Conservation (phyloP, 2,888 invertebrate genomes). For the Rutpela maculata region DNA sequence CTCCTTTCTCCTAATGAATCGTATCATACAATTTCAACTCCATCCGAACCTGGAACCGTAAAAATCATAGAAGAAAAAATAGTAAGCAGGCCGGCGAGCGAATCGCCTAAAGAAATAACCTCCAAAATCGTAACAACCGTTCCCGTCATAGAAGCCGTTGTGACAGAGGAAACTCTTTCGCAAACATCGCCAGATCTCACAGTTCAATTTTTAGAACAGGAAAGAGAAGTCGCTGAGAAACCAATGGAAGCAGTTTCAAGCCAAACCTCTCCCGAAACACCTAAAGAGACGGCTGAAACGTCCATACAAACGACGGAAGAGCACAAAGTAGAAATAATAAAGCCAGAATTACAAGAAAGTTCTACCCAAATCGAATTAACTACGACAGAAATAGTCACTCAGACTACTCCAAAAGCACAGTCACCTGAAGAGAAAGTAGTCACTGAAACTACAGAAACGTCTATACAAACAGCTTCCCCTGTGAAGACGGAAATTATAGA, state of each 20-base stretch:
- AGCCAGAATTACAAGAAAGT: conserved; percentile 72
- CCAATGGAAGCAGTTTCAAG: conserved; percentile 68
- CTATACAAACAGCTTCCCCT: conserved; percentile 73
- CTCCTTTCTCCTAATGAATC: conserved; percentile 77
- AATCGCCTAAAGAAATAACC: conserved; percentile 76
- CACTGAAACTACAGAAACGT: conserved; percentile 69
- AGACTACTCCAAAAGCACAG: conserved; percentile 71
- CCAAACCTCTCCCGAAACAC: conserved; percentile 77
- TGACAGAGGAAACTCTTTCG: conserved; percentile 76
- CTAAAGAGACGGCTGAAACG: conserved; percentile 72
- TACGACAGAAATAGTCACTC: conserved; percentile 71
- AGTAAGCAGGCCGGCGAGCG: conserved; percentile 76
- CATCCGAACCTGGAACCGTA: conserved; percentile 78
- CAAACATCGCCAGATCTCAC: conserved; percentile 77
- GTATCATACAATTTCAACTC: conserved; percentile 78
- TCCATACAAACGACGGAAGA: conserved; percentile 78
- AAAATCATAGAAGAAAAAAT: conserved; percentile 82
- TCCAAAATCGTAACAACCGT: conserved; percentile 75
- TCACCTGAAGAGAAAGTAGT: conserved; percentile 61
- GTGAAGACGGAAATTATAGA: conserved; percentile 66
- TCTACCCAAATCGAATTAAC: conserved; percentile 74
- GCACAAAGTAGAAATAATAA: conserved; percentile 58
- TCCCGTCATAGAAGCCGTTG: conserved; percentile 78
- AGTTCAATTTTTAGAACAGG: conserved; percentile 66
- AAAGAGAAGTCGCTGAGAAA: conserved; percentile 71